These are phyloP conservation scores for Passer domesticus DNA, from an alignment of 2,113 vertebrate genomes.

Conservation along the genomic window DNA sequence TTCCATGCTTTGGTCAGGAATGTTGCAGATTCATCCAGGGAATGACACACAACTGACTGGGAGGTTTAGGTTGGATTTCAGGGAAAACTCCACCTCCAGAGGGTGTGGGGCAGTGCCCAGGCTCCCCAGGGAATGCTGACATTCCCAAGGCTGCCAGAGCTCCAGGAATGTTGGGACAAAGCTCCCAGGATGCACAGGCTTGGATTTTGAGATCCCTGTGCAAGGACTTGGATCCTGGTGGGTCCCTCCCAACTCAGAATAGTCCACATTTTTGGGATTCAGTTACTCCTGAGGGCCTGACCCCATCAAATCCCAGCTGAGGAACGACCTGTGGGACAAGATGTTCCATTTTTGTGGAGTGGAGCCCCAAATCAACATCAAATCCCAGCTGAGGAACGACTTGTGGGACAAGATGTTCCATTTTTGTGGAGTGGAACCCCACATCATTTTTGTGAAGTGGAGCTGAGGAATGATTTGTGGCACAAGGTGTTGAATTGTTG, in stretches of 20 bases:
- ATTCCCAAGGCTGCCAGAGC: not conserved
- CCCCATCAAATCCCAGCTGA: not conserved
- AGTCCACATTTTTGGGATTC: rapidly evolving
- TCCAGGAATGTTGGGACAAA: not conserved
- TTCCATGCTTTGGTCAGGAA: constrained; percentile 32
- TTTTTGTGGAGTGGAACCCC: not conserved
- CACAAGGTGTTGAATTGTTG: rapidly evolving
- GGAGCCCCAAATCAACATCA: not conserved
- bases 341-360: not conserved
- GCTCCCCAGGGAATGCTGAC: not conserved
- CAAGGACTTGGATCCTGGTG: rapidly evolving
- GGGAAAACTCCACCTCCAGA: not conserved
- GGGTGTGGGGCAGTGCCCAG: not conserved
- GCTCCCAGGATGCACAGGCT: not conserved
- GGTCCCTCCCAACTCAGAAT: not conserved
- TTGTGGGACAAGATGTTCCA: not conserved
- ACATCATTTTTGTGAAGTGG: not conserved
- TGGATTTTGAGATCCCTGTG: not conserved
- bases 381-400: not conserved
- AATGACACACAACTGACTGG: not conserved
- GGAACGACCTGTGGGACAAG: not conserved
- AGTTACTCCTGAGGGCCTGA: not conserved
- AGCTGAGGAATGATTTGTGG: not conserved
- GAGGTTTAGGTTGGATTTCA: not conserved
- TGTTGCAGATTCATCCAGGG: not conserved